A percentile compares a stretch with the other conserved stretches of the same genome.
These are phyloP conservation scores for Neomonachus schauinslandi DNA, from an alignment of 2,113 vertebrate species.

Conservation along the genomic window DNA sequence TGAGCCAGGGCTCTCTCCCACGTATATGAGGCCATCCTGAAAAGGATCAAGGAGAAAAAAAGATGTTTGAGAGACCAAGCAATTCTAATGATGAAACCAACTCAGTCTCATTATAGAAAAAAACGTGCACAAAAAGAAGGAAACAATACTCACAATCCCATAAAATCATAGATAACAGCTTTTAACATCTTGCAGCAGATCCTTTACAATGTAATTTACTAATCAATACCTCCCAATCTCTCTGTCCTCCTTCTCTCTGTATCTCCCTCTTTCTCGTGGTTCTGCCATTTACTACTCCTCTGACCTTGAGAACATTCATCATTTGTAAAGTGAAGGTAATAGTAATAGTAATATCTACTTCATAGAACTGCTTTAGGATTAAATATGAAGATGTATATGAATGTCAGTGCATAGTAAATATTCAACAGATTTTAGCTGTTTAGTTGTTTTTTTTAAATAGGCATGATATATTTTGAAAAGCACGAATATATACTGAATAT, in stretches of 20 bases:
- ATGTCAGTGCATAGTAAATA: neutral
- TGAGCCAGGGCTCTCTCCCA: neutral
- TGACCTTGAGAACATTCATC: neutral
- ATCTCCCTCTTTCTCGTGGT: neutral
- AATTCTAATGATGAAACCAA: neutral
- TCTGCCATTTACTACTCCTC: neutral
- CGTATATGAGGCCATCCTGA: neutral
- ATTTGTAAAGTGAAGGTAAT: neutral
- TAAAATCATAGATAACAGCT: neutral
- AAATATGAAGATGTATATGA: neutral
- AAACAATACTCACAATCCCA: neutral
- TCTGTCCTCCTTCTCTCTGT: neutral
- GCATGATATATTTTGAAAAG: neutral
- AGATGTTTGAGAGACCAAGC: neutral
- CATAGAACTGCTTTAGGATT: neutral
- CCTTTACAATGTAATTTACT: neutral
- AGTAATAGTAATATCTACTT: neutral
- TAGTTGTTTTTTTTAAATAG: neutral
- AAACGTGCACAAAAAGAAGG: neutral
- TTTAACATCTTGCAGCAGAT: neutral
- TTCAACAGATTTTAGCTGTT: neutral
- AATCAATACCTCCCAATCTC: neutral
- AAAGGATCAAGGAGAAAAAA: neutral
- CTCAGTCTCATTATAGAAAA: neutral
- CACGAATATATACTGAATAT: neutral